Conservation (phyloP, 2,888 invertebrate species). For the Acronicta aceris region DNA sequence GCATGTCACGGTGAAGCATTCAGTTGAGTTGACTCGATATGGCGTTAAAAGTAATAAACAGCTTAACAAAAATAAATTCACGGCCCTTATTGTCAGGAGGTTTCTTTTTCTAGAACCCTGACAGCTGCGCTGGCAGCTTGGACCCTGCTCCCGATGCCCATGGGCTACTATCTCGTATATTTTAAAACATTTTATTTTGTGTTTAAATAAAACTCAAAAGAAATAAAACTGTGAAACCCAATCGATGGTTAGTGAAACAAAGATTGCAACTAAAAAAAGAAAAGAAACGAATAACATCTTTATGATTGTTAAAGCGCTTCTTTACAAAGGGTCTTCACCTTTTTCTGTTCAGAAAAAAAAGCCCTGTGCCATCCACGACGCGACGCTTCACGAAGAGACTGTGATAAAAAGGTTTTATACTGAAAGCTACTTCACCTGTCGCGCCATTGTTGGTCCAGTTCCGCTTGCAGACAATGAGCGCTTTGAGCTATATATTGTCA, state of each 20-base stretch:
- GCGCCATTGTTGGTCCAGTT: slow-evolving; percentile 47
- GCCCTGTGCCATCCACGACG: slow-evolving; percentile 1
- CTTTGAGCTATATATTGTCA: slow-evolving; percentile 21
- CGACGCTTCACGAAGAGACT: slow-evolving; percentile 25
- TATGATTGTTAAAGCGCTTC: slow-evolving; percentile 15
- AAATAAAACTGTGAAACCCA: too few relatives aligned
- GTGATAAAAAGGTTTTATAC: slow-evolving; percentile 55
- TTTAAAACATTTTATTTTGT: too few relatives aligned
- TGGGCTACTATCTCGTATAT: too few relatives aligned
- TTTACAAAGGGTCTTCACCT: slow-evolving; percentile 10
- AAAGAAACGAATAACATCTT: slow-evolving; percentile 6
- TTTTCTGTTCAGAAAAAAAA: slow-evolving; percentile 24
- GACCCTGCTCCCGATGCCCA: too few relatives aligned
- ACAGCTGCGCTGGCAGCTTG: too few relatives aligned
- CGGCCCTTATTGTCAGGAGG: too few relatives aligned
- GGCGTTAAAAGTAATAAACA: neutral
- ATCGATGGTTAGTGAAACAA: too few relatives aligned
- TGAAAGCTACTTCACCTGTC: slow-evolving; percentile 54
- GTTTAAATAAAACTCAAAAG: too few relatives aligned
- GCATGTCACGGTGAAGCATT: neutral
- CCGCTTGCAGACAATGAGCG: slow-evolving; percentile 24
- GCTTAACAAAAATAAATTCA: too few relatives aligned
- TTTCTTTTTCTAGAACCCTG: too few relatives aligned
- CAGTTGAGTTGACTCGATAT: slow-evolving; percentile 3
- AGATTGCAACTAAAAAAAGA: neutral